Evolutionary conservation across 2,797 vertebrate species (phyloP).

Genomic region (Danio kyathit): DNA sequence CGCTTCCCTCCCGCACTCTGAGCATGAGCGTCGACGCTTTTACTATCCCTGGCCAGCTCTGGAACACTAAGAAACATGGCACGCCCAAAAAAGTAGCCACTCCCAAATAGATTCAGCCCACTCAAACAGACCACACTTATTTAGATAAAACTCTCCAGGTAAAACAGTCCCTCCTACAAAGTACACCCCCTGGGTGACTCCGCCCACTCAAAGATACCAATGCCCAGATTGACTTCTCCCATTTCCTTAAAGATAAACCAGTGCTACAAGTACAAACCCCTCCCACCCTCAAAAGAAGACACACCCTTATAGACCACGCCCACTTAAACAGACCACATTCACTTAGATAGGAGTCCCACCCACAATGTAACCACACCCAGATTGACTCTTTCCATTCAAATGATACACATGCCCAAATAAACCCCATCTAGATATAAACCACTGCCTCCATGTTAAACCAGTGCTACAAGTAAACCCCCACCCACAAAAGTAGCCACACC

Average conservation of each 20-base stretch:
- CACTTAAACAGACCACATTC: not conserved
- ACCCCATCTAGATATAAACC: not conserved
- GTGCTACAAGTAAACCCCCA: slow-evolving; percentile 10
- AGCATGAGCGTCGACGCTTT: slow-evolving; percentile 93
- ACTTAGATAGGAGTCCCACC: not conserved
- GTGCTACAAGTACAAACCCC: too few relatives aligned
- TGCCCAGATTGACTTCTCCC: too few relatives aligned
- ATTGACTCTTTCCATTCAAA: slow-evolving; percentile 55
- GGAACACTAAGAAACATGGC: slow-evolving; percentile 85
- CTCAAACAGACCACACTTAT: not conserved
- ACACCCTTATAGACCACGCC: not conserved
- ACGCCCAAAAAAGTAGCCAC: slow-evolving; percentile 80
- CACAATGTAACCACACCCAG: slow-evolving; percentile 62
- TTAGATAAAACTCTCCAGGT: too few relatives aligned
- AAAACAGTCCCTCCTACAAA: too few relatives aligned
- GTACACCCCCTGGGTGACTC: too few relatives aligned
- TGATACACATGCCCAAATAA: not conserved
- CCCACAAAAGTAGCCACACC: slow-evolving; percentile 79
- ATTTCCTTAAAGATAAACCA: too few relatives aligned
- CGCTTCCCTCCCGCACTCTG: slow-evolving; percentile 90
- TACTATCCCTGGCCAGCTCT: slow-evolving; percentile 88
- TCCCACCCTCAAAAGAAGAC: not conserved
- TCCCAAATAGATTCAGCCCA: slow-evolving; percentile 68
- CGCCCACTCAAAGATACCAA: too few relatives aligned
- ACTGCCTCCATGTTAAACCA: too few relatives aligned